Percentiles rank a stretch among this genome's conserved stretches.
These are phyloP conservation scores for Todus mexicanus DNA, from an alignment of 2,797 vertebrate genomes.

Conservation along the genomic window DNA sequence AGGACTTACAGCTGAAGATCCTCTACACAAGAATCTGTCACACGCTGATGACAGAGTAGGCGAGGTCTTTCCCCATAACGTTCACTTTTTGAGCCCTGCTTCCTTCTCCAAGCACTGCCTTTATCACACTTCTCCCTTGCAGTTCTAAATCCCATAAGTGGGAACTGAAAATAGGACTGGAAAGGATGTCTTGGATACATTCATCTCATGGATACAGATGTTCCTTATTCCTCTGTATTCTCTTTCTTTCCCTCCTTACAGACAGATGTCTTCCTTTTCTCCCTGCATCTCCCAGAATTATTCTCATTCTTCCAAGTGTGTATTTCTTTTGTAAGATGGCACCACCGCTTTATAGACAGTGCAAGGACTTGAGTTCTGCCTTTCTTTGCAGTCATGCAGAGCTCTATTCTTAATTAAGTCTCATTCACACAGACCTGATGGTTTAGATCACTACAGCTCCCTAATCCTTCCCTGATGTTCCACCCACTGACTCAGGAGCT, in stretches of 20 bases:
- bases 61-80: background rate
- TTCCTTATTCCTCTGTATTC: background rate
- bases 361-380: background rate
- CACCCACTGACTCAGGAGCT: background rate
- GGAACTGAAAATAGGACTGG: background rate
- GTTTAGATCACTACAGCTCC: background rate
- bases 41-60: background rate
- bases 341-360: background rate
- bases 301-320: background rate
- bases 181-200: background rate
- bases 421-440: background rate
- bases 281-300: background rate
- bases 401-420: background rate
- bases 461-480: background rate
- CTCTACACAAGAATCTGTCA: background rate
- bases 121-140: background rate
- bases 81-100: background rate
- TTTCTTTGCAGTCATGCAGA: background rate
- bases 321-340: background rate
- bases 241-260: background rate
- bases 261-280: background rate
- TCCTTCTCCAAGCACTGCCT: background rate
- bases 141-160: background rate
- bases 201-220: background rate
- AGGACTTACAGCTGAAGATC: background rate